phyloP scores from a whole-genome alignment of 2,797 vertebrate genomes.

The Acanthurus lineatus region DNA sequence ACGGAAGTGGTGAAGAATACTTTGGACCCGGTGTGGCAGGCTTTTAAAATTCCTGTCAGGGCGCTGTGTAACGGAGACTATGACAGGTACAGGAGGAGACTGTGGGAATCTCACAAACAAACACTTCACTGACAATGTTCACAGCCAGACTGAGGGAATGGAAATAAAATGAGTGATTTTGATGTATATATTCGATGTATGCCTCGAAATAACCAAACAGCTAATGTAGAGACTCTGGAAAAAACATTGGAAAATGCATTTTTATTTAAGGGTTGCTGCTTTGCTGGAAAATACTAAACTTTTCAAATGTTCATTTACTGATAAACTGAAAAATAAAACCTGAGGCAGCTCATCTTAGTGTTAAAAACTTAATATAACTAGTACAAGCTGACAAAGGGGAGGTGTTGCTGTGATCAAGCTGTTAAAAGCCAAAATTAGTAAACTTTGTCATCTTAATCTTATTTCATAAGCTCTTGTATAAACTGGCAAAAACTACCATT shows the following conservation, averaged over 20 bases:
- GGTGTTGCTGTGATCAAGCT: no score
- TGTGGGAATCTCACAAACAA: neutral
- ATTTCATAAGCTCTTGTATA: no score
- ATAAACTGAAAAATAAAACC: neutral
- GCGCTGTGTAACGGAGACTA: conserved; percentile 95
- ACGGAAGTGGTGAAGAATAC: conserved; percentile 95
- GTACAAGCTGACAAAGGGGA: neutral
- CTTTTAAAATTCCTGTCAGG: conserved; percentile 93
- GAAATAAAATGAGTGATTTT: no score
- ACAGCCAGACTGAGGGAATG: neutral
- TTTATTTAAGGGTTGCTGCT: neutral
- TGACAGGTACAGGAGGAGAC: conserved; percentile 86
- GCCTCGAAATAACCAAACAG: neutral
- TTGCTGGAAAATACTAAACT: neutral
- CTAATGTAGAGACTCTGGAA: neutral
- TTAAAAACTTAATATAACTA: no score
- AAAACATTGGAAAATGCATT: neutral
- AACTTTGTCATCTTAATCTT: no score
- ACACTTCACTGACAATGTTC: neutral
- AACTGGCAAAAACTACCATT: no score
- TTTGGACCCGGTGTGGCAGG: conserved; percentile 95
- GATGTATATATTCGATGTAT: neutral
- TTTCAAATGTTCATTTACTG: neutral
- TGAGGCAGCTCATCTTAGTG: neutral
- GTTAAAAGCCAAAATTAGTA: no score